Evolutionary conservation across 2,113 vertebrate species (phyloP).

Genomic region (Euleptes europaea): DNA sequence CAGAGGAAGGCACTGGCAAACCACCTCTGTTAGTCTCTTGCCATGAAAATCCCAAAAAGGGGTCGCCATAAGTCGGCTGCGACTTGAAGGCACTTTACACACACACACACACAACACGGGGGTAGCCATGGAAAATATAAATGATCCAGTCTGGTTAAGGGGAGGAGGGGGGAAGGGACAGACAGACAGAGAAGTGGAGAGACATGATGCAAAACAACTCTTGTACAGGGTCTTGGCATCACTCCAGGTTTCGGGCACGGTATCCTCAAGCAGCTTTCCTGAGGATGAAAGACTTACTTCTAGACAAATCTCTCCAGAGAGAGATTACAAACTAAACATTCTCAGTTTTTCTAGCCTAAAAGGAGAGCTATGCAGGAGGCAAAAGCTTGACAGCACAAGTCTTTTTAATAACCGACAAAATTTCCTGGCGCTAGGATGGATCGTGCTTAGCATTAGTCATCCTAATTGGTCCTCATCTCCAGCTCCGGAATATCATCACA

Average conservation of each 20-base stretch:
- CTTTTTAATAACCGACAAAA: constrained; percentile 1
- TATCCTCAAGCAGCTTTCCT: neutral
- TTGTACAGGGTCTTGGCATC: neutral
- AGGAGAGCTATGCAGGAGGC: neutral
- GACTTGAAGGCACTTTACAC: no score
- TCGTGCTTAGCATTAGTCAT: neutral
- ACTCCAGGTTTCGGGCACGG: neutral
- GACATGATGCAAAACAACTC: no score
- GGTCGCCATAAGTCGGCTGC: no score
- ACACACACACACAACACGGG: neutral
- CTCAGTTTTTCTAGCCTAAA: neutral
- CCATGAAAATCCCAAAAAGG: no score
- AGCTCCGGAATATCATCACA: neutral
- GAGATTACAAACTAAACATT: neutral
- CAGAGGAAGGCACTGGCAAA: no score
- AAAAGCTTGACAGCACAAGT: neutral
- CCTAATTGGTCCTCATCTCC: neutral
- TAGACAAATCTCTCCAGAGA: neutral
- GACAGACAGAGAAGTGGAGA: neutral
- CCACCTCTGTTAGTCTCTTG: no score
- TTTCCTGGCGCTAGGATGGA: neutral
- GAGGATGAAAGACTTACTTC: neutral
- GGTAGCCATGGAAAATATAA: neutral
- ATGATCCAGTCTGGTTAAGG: no score
- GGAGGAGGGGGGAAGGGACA: neutral